Evolutionary conservation across 1,140 invertebrate species (phyloP), one percentile per base, ranked within the genome.

Genomic region (Pteromalus puparum): DNA sequence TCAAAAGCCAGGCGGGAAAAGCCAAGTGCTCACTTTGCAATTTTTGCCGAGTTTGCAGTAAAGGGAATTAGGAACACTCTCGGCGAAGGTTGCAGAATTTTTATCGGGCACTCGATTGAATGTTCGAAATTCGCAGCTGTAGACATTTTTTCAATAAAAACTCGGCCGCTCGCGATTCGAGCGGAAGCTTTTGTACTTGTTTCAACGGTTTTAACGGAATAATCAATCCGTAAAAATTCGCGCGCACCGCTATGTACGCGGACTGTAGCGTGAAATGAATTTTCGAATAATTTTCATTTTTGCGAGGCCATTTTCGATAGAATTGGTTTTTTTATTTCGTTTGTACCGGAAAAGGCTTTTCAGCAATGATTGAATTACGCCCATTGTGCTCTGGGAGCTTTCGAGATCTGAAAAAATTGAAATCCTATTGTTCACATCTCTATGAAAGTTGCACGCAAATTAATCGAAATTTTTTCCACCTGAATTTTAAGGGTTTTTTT

Each of bases 251-350:
- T 34, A 13, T 34, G 5, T 53, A 12, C 18, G 15, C 13, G 48
- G 46, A 81, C 46, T 73, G 34, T 73, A 10, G 70, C 42, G 46
- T 53, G 68, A 75, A 75, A 82, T 75, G 48, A 53, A 46, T 75
- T 82, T 75, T 82, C 48, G 12, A 65, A 38, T 42, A 53, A 65
- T 38, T 67, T 61, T 34, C 2, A 18, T 24, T 48, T 24, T 82
- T 65, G 13, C 46, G 28, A 21, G 53, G 5, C 10, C 3, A 30
- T 82, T 82, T 75, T 74, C 24, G 24, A 61, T 21, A n/a, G 53
- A n/a, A 61, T 61, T 6, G 53, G 6, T n/a, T 61, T 61, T 34
- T 61, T 61, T n/a, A n/a, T 61, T 28, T 75, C 2, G 30, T 61
- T 82, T 74, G 1, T 42, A 10, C 18, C 48, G 28, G 15, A 5